Evolutionary conservation across 2,113 vertebrate species (phyloP).

Genomic region (Catagonus wagneri): DNA sequence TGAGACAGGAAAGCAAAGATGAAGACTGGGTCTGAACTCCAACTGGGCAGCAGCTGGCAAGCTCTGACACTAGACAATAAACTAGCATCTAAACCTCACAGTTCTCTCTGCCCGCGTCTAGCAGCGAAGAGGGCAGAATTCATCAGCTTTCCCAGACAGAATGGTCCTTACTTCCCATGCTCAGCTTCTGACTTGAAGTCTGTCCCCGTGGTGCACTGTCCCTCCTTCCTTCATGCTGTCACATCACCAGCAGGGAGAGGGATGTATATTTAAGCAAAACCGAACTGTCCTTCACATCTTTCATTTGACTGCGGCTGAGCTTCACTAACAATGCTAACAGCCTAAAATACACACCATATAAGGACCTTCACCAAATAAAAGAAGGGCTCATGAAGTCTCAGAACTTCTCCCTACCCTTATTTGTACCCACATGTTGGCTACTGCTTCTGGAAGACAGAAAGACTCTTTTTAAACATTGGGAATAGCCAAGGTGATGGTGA

Average conservation of each 20-base stretch:
- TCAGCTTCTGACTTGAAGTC: background rate
- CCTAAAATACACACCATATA: background rate
- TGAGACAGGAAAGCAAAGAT: constrained; percentile 15
- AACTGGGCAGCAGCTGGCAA: background rate
- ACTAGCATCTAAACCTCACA: background rate
- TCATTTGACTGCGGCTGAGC: background rate
- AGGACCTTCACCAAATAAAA: background rate
- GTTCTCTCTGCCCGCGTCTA: background rate
- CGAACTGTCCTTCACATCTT: background rate
- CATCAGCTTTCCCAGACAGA: background rate
- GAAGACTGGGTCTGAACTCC: background rate
- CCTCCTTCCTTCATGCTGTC: background rate
- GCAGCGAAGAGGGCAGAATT: background rate
- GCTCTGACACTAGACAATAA: background rate
- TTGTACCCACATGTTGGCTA: background rate
- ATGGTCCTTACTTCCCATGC: background rate
- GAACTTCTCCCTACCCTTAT: background rate
- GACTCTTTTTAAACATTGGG: background rate
- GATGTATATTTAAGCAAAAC: background rate
- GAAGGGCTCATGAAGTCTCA: background rate
- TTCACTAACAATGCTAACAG: background rate
- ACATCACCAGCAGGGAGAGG: background rate
- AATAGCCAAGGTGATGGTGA: background rate
- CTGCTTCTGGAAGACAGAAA: background rate
- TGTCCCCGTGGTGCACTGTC: background rate